Conservation (phyloP, 2,888 invertebrate genomes). For the Arge pagana region DNA sequence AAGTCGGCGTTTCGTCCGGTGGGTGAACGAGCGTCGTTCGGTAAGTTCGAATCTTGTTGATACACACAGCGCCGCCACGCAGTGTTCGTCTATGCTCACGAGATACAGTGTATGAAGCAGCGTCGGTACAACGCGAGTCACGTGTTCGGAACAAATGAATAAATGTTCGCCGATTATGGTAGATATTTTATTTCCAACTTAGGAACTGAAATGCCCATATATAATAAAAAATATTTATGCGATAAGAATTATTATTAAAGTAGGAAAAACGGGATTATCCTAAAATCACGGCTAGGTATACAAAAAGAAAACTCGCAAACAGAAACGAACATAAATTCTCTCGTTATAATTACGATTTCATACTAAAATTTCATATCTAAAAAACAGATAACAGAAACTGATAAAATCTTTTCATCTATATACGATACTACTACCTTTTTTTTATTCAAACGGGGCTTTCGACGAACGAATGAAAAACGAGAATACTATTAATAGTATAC, state of each 20-base stretch:
- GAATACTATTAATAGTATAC: background rate
- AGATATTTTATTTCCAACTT: conserved; percentile 52
- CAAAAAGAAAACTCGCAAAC: conserved; percentile 38
- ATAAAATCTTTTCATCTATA: conserved; percentile 14
- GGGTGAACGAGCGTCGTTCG: too few relatives aligned
- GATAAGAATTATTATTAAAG: conserved; percentile 42
- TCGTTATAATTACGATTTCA: conserved; percentile 9
- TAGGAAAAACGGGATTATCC: conserved; percentile 40
- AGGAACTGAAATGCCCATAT: conserved; percentile 53
- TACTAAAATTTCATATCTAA: conserved; percentile 13
- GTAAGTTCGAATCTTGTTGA: too few relatives aligned
- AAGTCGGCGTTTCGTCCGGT: too few relatives aligned
- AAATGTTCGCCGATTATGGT: conserved; percentile 28
- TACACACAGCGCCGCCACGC: background rate
- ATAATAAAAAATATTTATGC: conserved; percentile 49
- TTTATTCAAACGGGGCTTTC: background rate
- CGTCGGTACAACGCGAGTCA: too few relatives aligned
- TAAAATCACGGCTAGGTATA: conserved; percentile 42
- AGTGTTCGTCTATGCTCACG: background rate
- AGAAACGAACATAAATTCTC: conserved; percentile 35
- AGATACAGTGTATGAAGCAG: background rate
- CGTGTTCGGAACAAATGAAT: too few relatives aligned
- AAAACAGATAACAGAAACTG: conserved; percentile 12
- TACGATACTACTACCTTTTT: background rate
- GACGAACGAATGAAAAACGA: background rate